Percentiles rank a stretch among this genome's conserved stretches.
These are phyloP conservation scores for Fissipunctia ypsillon DNA, from an alignment of 2,888 invertebrate species.

Conservation along the genomic window DNA sequence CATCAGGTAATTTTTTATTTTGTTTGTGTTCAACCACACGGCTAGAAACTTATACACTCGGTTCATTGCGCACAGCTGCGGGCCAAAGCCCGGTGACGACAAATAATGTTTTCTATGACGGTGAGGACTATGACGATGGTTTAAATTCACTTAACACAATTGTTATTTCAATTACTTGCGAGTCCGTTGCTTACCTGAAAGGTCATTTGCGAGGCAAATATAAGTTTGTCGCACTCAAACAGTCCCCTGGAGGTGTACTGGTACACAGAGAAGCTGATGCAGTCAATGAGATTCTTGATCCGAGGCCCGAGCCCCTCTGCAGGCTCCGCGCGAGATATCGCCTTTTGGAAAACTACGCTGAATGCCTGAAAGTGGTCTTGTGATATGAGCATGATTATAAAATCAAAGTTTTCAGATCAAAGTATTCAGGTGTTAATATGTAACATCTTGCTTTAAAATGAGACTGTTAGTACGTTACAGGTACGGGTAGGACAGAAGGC, in stretches of 20 bases:
- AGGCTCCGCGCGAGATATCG: slow-evolving; percentile 96
- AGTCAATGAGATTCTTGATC: slow-evolving; percentile 97
- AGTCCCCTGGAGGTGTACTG: slow-evolving; percentile 98
- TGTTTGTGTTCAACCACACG: no score
- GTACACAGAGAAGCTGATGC: slow-evolving; percentile 98
- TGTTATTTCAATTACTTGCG: not conserved
- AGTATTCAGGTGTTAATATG: not conserved
- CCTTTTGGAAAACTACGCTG: slow-evolving; percentile 99
- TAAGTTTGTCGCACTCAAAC: slow-evolving; percentile 98
- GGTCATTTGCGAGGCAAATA: slow-evolving; percentile 98
- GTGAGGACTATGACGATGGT: not conserved
- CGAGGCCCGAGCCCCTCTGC: slow-evolving; percentile 94
- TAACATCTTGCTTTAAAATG: not conserved
- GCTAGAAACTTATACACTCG: not conserved
- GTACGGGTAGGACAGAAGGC: not conserved
- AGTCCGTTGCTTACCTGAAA: slow-evolving; percentile 93
- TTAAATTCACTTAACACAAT: not conserved
- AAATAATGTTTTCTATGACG: not conserved
- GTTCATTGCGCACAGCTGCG: not conserved
- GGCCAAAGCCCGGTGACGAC: not conserved
- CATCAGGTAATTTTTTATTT: not conserved
- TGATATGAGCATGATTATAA: not conserved
- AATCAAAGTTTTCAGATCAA: not conserved
- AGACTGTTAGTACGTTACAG: not conserved
- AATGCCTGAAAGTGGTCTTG: slow-evolving; percentile 93